These are phyloP conservation scores for Conistra vaccinii DNA, from an alignment of 2,888 invertebrate genomes.

Conservation along the genomic window DNA sequence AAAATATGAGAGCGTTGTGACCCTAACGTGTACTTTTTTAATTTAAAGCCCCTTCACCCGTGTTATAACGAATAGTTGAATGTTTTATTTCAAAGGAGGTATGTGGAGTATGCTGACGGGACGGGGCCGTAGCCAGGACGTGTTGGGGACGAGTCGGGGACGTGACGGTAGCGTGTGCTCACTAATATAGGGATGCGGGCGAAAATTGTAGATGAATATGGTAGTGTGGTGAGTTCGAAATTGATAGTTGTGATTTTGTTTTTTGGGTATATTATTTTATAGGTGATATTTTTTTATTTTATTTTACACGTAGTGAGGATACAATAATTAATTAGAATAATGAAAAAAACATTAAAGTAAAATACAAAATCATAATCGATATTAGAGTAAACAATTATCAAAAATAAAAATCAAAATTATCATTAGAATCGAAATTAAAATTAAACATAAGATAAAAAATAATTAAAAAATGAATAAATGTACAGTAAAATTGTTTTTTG, in stretches of 20 bases:
- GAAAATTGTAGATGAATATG: not conserved
- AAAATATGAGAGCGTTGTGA: slow-evolving; percentile 37
- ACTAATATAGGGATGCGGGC: slow-evolving; percentile 6
- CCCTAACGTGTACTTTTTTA: slow-evolving; percentile 61
- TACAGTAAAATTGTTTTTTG: no score
- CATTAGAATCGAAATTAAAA: no score
- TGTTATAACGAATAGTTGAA: slow-evolving; percentile 67
- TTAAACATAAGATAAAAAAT: no score
- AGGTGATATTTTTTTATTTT: no score
- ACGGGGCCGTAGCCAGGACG: slow-evolving; percentile 26
- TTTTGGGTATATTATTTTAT: not conserved
- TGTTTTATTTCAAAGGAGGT: slow-evolving; percentile 72
- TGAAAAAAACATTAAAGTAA: no score
- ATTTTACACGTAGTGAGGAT: no score
- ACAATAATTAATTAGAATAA: no score
- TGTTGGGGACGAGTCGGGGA: slow-evolving; percentile 15
- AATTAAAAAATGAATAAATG: no score
- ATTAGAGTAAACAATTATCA: no score
- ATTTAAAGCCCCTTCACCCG: slow-evolving; percentile 60
- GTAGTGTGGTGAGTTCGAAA: not conserved
- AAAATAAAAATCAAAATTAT: no score
- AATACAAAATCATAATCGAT: no score
- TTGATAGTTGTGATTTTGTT: not conserved
- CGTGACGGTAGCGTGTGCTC: slow-evolving; percentile 27
- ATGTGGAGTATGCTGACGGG: slow-evolving; percentile 61